These are phyloP conservation scores for Ericerus pela DNA, from an alignment of 1,140 invertebrate genomes.

Conservation along the genomic window DNA sequence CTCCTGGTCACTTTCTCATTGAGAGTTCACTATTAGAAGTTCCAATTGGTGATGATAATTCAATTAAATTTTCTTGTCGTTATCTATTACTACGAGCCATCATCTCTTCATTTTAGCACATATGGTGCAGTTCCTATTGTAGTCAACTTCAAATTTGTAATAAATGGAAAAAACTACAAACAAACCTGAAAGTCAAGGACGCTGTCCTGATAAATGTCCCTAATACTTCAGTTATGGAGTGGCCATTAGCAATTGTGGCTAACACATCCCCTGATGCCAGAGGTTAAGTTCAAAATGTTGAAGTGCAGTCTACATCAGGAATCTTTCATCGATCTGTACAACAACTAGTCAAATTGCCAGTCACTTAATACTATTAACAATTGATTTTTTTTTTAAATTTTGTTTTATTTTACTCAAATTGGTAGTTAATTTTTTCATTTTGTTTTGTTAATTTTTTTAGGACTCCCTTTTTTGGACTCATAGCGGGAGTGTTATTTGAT, in stretches of 20 bases:
- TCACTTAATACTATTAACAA: too few species aligned
- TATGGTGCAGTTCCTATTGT: slow-evolving; percentile 4
- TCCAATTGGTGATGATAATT: not conserved
- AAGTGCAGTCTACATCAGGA: too few species aligned
- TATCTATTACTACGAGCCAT: not conserved
- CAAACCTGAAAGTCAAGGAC: not conserved
- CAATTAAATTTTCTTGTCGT: not conserved
- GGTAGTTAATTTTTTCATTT: too few species aligned
- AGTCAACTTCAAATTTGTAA: not conserved
- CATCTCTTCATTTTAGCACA: slow-evolving; percentile 5
- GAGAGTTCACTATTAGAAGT: slow-evolving; percentile 17
- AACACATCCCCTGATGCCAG: not conserved
- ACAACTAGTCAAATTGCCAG: too few species aligned
- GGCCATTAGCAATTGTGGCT: not conserved
- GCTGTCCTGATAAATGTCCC: not conserved
- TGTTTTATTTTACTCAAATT: too few species aligned
- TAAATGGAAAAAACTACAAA: not conserved
- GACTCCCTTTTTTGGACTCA: too few species aligned
- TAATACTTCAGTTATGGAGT: not conserved
- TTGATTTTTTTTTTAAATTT: too few species aligned
- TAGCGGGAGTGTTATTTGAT: too few species aligned
- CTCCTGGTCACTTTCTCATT: slow-evolving; percentile 29
- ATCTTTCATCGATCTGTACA: too few species aligned
- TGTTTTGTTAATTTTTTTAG: too few species aligned
- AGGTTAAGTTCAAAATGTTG: not conserved